Evolutionary conservation across 2,113 vertebrate genomes (phyloP).

Genomic region (Thunnus maccoyii): DNA sequence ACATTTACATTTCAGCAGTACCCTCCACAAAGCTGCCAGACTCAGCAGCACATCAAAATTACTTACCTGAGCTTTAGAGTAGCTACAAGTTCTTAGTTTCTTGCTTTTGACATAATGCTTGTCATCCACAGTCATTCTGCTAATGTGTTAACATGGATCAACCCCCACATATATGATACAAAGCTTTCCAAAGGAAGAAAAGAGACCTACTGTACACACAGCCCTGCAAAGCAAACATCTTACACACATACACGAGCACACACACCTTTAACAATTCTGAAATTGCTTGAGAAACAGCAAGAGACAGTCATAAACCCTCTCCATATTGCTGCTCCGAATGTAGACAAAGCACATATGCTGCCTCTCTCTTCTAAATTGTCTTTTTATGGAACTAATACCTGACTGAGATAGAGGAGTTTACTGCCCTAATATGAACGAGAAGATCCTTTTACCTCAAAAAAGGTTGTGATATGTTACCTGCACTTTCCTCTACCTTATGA

Average conservation of each 20-base stretch:
- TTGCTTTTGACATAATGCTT: background rate
- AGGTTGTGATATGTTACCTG: conserved; percentile 9
- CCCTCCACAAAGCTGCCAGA: no score
- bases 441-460: conserved; percentile 2
- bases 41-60: background rate
- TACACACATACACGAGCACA: background rate
- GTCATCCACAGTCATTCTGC: background rate
- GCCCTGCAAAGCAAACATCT: background rate
- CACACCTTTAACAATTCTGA: conserved; percentile 13
- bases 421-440: background rate
- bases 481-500: conserved; percentile 2
- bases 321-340: conserved; percentile 32
- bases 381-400: conserved; percentile 52
- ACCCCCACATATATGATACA: background rate
- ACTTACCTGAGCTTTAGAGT: background rate
- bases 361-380: conserved; percentile 45
- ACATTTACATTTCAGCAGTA: no score
- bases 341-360: conserved; percentile 19
- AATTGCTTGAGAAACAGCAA: conserved; percentile 43
- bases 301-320: conserved; percentile 33
- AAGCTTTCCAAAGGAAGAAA: background rate
- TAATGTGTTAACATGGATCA: background rate
- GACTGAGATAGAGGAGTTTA: conserved; percentile 9
- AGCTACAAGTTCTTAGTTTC: background rate
- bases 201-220: background rate